Base-by-base conservation (phyloP, 1,140 invertebrate genomes). In the Rhopalosiphum maidis region DNA sequence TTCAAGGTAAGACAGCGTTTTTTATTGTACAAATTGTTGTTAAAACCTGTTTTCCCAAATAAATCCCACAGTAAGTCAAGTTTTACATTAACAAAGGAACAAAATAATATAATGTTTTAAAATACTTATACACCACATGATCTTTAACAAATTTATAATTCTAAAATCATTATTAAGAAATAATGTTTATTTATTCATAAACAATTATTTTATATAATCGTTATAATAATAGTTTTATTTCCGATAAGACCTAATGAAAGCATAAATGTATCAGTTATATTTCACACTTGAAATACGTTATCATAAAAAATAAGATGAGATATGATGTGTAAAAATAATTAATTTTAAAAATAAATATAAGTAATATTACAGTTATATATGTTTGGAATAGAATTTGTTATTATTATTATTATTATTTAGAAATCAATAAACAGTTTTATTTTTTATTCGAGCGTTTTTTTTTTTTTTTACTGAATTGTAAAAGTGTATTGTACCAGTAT, bases 11-110 rank as follows among this genome's bases (percentile, higher is more conserved):
- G 37, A 90, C 89, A 30, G 89, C 55, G 89, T 90, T 90, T 90
- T 90, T 90, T 68, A 60, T 90, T 90, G 54, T 90, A 90, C 89
- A 90, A 90, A 90, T 90, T 90, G 89, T 90, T 90, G 89, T 90
- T 68, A 43, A 90, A 90, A 90, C 89, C 89, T 68, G 89, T 90
- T 90, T 90, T 90, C 89, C 55, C 54, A n/a, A 90, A 90, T 90
- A 90, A 90, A 90, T 90, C 89, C 41, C 89, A 90, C 89, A 90
- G 89, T 90, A 68, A 90, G 89, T 90, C 89, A 90, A 90, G 89
- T 90, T 90, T 90, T 60, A 90, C 30, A 68, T 25, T 68, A 90
- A 90, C 89, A 90, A 90, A 90, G 25, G 54, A 90, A 60, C 25
- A 46, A 43, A 43, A 90, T 90, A 90, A 90, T 60, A 43, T 60